phyloP scores from a whole-genome alignment of 30 jellyfish, hydroid and myxozoan species.

The Aurelia coerulea region DNA sequence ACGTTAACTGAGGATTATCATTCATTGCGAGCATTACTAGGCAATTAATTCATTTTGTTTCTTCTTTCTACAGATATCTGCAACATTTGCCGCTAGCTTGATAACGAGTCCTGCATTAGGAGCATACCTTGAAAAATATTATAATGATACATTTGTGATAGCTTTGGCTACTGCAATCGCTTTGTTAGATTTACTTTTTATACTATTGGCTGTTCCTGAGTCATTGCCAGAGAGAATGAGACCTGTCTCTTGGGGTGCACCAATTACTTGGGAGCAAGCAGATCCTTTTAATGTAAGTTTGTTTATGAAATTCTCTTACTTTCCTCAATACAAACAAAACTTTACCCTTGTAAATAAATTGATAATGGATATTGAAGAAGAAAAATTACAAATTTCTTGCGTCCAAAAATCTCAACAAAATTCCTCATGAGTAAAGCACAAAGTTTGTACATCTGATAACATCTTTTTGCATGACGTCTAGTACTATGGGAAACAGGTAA shows the following conservation, averaged over 20 bases:
- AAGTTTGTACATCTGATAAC: no score
- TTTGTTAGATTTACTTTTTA: conserved; percentile 84
- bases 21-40: no score
- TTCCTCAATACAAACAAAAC: not conserved
- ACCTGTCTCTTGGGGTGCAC: conserved; percentile 99
- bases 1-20: no score
- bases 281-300: conserved; percentile 96
- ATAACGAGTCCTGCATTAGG: conserved; percentile 99
- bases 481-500: no score
- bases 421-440: no score
- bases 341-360: no score
- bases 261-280: conserved; percentile 99
- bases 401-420: no score
- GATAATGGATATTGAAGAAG: no score
- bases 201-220: conserved; percentile 94
- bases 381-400: no score
- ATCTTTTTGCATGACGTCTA: no score
- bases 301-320: not conserved
- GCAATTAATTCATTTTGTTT: not conserved
- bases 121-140: conserved; percentile 81
- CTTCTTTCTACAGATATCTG: conserved; percentile 83
- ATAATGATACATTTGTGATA: conserved; percentile 87
- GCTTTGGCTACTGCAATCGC: conserved; percentile 98
- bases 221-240: conserved; percentile 99
- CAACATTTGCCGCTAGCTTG: conserved; percentile 99